Evolutionary conservation across 37 sponge, comb jelly and placozoan species (phyloP).

Genomic region (Crambe crambe): DNA sequence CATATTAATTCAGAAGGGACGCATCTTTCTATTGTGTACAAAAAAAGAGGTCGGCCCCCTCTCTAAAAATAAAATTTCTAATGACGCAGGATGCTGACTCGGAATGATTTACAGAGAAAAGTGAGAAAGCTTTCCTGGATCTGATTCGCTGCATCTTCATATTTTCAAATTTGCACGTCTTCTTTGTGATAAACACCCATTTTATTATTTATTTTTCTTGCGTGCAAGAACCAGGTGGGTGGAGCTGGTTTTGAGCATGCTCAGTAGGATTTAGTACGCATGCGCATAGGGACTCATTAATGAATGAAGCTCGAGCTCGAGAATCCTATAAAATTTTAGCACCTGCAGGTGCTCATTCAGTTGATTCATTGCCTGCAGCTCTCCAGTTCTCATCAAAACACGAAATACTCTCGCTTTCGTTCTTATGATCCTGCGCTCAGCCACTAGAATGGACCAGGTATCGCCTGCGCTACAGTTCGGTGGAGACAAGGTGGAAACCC

Average conservation of each 20-base stretch:
- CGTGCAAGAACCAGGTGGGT: neutral
- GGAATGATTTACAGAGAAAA: neutral
- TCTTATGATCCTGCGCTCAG: neutral
- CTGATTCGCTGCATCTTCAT: constrained; percentile 14
- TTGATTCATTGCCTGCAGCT: neutral
- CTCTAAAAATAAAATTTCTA: neutral
- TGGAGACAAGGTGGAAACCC: constrained; percentile 16
- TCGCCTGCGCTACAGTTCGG: constrained; percentile 11
- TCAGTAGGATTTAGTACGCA: neutral
- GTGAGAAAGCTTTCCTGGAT: neutral
- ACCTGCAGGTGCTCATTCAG: constrained; percentile 40
- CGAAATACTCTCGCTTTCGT: neutral
- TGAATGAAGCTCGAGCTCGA: neutral
- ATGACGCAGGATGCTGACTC: neutral
- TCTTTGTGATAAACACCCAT: constrained; percentile 2
- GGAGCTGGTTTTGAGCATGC: constrained; percentile 4
- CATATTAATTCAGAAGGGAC: constrained; percentile 7
- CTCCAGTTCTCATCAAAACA: neutral
- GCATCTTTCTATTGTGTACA: neutral
- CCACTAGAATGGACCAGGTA: constrained; percentile 19
- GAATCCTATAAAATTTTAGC: constrained; percentile 13
- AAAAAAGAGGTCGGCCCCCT: neutral
- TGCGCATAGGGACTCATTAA: neutral
- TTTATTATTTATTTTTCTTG: neutral
- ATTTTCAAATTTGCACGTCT: constrained; percentile 7